Evolutionary conservation across 1,140 invertebrate genomes (phyloP), one percentile per base, ranked within the genome.

Genomic region (Bicyclus anynana): DNA sequence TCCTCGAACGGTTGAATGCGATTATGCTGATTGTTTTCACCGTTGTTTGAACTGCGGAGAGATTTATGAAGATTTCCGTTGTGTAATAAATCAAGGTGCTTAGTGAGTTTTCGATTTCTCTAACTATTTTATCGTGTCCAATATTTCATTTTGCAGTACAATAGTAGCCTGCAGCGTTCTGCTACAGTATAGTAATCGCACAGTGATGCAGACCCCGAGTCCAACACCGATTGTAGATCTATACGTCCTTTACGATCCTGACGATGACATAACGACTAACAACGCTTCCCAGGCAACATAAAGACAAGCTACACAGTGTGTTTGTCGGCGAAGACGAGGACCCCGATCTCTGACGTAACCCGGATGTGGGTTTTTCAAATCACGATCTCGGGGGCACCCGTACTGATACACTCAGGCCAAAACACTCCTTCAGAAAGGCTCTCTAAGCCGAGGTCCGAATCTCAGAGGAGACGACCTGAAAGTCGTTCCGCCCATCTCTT

Each of bases 101-200:
- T 60, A 35, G 58, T 60, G 57, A 18, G 44, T 60, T 57, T 61
- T 62, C 59, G 63, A 65, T 65, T 65, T 65, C 59, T 56, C 63
- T 65, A 65, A 57, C 53, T 61, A 56, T 65, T 65, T 61, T 60
- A 60, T 58, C 58, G 29, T 51, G 59, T 65, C 26, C 46, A 64
- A 57, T 62, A 65, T 61, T 65, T 65, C 59, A 65, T 61, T 59
- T 59, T 47, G 37, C 40, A 26, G 40, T 50, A 59, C 52, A 64
- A 62, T 61, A 49, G 52, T 49, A 42, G 62, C 58, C 49, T 46
- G 53, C 23, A 37, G 59, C 59, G 54, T 53, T 54, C 40, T 47
- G 49, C 27, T 48, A 40, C 17, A 7, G 17, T 40, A 18, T 40
- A 40, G 37, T 1, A 18, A 40, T 17, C 37, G 6, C 17, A 40